Percentiles rank a stretch among this genome's conserved stretches.
Conservation (phyloP, 2,888 invertebrate genomes). For the Andrena marginata region DNA sequence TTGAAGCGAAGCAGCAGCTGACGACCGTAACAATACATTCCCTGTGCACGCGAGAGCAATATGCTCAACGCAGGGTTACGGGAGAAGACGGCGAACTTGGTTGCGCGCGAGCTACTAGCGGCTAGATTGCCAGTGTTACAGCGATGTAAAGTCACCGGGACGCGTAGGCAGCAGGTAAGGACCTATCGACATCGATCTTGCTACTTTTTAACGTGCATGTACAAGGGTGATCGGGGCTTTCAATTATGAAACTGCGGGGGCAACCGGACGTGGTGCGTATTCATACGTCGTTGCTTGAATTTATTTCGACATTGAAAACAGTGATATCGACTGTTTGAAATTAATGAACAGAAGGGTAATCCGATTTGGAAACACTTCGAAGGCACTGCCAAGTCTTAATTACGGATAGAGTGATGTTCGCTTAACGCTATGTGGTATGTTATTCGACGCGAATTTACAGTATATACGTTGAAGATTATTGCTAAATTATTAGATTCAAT, state of each 20-base stretch:
- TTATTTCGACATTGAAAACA: too few species aligned
- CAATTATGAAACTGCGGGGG: not conserved
- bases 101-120: slow-evolving; percentile 31
- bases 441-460: too few species aligned
- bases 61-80: slow-evolving; percentile 56
- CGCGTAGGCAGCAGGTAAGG: slow-evolving; percentile 47
- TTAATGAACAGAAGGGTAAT: not conserved
- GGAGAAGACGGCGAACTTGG: slow-evolving; percentile 56
- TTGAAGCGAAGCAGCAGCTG: slow-evolving; percentile 72
- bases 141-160: slow-evolving; percentile 44
- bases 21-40: slow-evolving; percentile 73
- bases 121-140: slow-evolving; percentile 46
- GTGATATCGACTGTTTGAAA: not conserved
- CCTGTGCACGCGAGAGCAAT: slow-evolving; percentile 57
- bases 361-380: not conserved
- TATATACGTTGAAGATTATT: too few species aligned
- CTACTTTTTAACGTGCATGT: not conserved
- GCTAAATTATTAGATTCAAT: too few species aligned
- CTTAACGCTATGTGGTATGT: too few species aligned
- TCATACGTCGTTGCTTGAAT: not conserved
- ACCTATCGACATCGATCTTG: slow-evolving; percentile 40
- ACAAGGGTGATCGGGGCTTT: not conserved
- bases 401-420: too few species aligned
- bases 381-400: too few species aligned
- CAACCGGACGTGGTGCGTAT: not conserved